Conservation (phyloP, 2,888 invertebrate species). For the Zygogramma bicolorata region DNA sequence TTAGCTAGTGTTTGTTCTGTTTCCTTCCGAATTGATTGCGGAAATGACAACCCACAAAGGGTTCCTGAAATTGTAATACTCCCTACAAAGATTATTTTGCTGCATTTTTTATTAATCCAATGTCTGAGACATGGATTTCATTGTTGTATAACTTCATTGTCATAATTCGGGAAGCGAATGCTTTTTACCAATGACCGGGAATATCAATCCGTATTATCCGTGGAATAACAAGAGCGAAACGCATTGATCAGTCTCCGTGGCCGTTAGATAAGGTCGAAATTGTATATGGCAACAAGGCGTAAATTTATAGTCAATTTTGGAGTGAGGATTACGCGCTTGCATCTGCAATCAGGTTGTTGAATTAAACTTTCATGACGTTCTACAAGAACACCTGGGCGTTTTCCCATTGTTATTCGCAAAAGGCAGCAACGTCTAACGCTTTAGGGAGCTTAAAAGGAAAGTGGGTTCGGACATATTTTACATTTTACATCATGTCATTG, state of each 20-base stretch:
- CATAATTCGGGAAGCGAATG: neutral
- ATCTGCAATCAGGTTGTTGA: constrained; percentile 43
- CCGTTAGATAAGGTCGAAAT: neutral
- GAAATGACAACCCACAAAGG: no score
- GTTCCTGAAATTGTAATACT: no score
- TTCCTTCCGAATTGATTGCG: no score
- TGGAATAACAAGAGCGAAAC: neutral
- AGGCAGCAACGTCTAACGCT: neutral
- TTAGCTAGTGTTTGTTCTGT: no score
- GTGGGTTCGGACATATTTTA: constrained; percentile 28
- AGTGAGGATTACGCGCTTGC: constrained; percentile 46
- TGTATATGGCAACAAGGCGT: constrained; percentile 26
- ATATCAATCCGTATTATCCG: neutral
- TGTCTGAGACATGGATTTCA: no score
- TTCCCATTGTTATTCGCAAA: constrained; percentile 34
- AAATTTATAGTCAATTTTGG: constrained; percentile 48
- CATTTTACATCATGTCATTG: constrained; percentile 19
- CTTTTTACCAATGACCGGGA: neutral
- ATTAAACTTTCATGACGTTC: constrained; percentile 51
- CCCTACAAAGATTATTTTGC: no score
- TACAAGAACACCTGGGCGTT: constrained; percentile 50
- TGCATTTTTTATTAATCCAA: no score
- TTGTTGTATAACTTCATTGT: neutral
- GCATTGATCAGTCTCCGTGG: neutral
- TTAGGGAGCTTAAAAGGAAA: neutral